These are phyloP conservation scores for Drosophila simulans DNA, from an alignment of 1,140 invertebrate species.

Conservation along the genomic window DNA sequence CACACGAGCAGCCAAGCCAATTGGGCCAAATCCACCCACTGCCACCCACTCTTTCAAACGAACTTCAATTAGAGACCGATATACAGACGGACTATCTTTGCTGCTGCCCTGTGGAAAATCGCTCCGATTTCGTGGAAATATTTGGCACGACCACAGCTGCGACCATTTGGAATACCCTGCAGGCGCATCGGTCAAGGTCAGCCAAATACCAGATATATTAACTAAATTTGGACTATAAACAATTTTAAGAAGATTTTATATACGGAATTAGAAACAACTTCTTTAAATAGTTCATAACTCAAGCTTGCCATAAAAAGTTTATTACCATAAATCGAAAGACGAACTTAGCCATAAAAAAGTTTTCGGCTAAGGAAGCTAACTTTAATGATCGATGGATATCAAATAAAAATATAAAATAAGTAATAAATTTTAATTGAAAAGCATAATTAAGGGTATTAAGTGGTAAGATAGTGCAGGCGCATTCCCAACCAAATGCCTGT, in stretches of 20 bases:
- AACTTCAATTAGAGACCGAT: conserved; percentile 40
- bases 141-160: conserved; percentile 22
- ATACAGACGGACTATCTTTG: conserved; percentile 26
- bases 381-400: too few relatives aligned
- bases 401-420: background rate
- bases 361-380: too few relatives aligned
- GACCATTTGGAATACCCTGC: conserved; percentile 18
- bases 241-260: too few relatives aligned
- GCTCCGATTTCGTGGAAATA: conserved; percentile 47
- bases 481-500: conserved; percentile 11
- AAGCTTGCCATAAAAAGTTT: too few relatives aligned
- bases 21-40: conserved; percentile 16
- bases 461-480: background rate
- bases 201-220: background rate
- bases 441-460: background rate
- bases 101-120: conserved; percentile 46
- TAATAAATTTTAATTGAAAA: background rate
- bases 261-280: too few relatives aligned
- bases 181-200: background rate
- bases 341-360: too few relatives aligned
- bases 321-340: too few relatives aligned
- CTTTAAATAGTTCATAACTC: too few relatives aligned
- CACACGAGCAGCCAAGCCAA: conserved; percentile 28
- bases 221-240: background rate
- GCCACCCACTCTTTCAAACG: conserved; percentile 20